These are phyloP conservation scores for Huso huso DNA, from an alignment of 2,797 vertebrate species.

Conservation along the genomic window DNA sequence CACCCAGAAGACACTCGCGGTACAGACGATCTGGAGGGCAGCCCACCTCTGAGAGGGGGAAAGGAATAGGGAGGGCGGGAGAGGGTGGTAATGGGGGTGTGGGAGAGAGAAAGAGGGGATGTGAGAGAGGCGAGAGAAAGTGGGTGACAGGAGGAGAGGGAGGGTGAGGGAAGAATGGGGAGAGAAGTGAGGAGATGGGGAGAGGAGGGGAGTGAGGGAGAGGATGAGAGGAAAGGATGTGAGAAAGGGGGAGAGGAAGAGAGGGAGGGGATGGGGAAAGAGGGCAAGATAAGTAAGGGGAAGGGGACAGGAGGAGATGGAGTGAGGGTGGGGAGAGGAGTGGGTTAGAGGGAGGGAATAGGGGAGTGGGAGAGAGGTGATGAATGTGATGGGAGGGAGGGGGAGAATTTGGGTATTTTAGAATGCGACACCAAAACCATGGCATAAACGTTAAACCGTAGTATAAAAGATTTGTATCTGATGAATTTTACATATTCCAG, in stretches of 20 bases:
- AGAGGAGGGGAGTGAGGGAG: too few relatives aligned
- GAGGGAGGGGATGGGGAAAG: neutral
- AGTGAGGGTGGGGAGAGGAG: too few relatives aligned
- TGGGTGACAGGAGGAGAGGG: too few relatives aligned
- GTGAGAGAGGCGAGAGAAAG: neutral
- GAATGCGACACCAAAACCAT: too few relatives aligned
- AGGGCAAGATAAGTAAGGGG: neutral
- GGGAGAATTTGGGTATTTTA: too few relatives aligned
- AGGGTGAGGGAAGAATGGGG: neutral
- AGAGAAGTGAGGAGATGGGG: neutral
- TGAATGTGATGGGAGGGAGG: too few relatives aligned
- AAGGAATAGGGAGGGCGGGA: neutral
- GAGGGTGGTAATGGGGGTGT: neutral
- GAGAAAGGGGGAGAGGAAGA: neutral
- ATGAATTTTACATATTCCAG: too few relatives aligned
- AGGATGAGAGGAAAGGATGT: neutral
- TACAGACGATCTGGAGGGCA: constrained; percentile 72
- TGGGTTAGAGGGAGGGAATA: too few relatives aligned
- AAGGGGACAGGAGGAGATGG: neutral
- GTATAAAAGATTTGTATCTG: too few relatives aligned
- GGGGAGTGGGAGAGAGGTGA: too few relatives aligned
- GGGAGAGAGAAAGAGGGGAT: neutral
- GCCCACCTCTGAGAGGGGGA: constrained; percentile 65
- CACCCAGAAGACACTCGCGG: constrained; percentile 66
- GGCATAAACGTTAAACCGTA: too few relatives aligned